Base-by-base conservation (phyloP, 2,888 invertebrate species). In the Drosophila mayaguana region DNA sequence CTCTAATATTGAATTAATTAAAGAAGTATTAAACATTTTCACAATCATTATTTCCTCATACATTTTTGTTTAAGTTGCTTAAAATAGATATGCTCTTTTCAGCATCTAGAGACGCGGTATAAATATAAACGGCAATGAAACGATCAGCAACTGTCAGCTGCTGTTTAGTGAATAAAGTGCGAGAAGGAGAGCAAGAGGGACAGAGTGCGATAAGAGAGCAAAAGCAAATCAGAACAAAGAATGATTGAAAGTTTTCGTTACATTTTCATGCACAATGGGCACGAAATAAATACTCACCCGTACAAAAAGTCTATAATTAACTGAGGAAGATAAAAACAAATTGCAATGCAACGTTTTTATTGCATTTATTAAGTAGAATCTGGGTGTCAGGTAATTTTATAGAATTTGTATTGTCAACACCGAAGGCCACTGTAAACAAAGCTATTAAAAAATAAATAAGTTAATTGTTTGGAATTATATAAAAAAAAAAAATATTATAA, bases 231-330 rank as follows among this genome's bases (percentile, higher is more conserved):
- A 18, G 32, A 50, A 14, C 50, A 50, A 50, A 20, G 7, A 50
- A 14, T 14, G 7, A 50, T 18, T 32, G 2, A 20, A 32, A 34
- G 50, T 32, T 18, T 50, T 50, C 18, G 32, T 18, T 34, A 32
- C 18, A 32, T 50, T 50, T 50, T 14, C 14, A 34, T 50, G 50
- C 50, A 50, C 50, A 34, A 34, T 50, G 50, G 32, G 32, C 18
- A 1, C 18, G 12, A 50, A 32, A 18, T 34, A 0, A 9, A 18
- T 20, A 8, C 8, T 14, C 25, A 20, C 18, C 12, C 11, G 1
- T 32, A 5, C 18, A 48, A 32, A 18, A 12, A 48, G 28, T 32
- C 9, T 20, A 20, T 20, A 14, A 14, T 12, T 45, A 16, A 3
- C n/a, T 22, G 18, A 32, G 18, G 11, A 1, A 18, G 11, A 7